Base-by-base conservation (phyloP, 1,140 invertebrate species). In the Ganaspis sp. region DNA sequence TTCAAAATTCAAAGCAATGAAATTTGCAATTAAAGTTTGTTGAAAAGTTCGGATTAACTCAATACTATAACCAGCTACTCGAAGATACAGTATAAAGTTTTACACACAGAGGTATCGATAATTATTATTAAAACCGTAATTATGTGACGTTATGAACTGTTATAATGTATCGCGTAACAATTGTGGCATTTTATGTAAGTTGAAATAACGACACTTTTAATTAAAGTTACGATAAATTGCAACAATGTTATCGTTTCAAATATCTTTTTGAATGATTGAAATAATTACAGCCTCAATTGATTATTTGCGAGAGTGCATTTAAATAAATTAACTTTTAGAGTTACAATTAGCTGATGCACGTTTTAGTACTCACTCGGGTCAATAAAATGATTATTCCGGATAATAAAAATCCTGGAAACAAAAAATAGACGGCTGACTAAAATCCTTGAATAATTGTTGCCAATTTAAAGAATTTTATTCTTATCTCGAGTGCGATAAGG, bases 361-460 rank as follows among this genome's bases (percentile, higher is more conserved):
- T 17, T 49, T 49, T 17, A 49, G 17, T 49, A 49, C 0, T 45
- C 45, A 45, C 4, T 45, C 4, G n/a, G n/a, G 11, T 4, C 11
- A 15, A n/a, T 45, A 45, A 45, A 45, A 45, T 45, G 42, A 45
- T 45, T 45, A 45, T n/a, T 15, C 12, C 11, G 11, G 42, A 1
- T 45, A 45, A 45, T 15, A n/a, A 49, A 49, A 49, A n/a, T 49
- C 12, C 42, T 45, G 15, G 42, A 45, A 49, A 49, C 1, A 49
- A 17, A 49, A 5, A 49, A 1, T 17, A 49, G 17, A 17, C 15
- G 15, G 5, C 1, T 6, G 17, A 15, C 17, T 49, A 49, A 49
- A 49, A 49, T 49, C 45, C 45, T n/a, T 49, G 45, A 49, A 49
- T 49, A 49, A 49, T 49, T 49, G 45, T 49, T n/a, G n/a, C 45